These are phyloP conservation scores for Ctenochaetus hawaiiensis DNA, from an alignment of 2,797 vertebrate species.

Conservation along the genomic window DNA sequence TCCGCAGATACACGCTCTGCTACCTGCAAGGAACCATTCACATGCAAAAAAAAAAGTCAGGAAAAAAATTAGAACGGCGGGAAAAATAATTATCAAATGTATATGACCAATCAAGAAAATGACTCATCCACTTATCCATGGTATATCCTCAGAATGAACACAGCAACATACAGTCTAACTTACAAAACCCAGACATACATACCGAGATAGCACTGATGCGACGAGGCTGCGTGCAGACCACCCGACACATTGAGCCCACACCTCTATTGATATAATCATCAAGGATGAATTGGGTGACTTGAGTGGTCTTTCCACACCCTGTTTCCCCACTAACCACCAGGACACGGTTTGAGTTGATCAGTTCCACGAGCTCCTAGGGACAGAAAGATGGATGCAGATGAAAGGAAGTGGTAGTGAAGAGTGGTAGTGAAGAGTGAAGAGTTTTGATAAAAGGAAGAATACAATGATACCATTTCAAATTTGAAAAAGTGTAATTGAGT, in stretches of 20 bases:
- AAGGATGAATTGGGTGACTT: constrained; percentile 97
- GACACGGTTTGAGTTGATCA: constrained; percentile 90
- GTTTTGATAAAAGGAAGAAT: not conserved
- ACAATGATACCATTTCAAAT: not conserved
- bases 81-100: not conserved
- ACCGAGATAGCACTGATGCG: constrained; percentile 98
- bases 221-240: constrained; percentile 95
- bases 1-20: constrained; percentile 96
- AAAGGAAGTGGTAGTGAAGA: not conserved
- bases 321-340: constrained; percentile 97
- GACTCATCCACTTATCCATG: too few species aligned
- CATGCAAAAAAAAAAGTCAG: not conserved
- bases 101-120: not conserved
- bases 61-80: not conserved
- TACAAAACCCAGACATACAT: constrained; percentile 29
- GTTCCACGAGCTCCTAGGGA: constrained; percentile 89
- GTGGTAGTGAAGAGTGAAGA: too few species aligned
- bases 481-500: not conserved
- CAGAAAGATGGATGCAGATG: not conserved
- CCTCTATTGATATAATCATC: constrained; percentile 92
- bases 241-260: constrained; percentile 90
- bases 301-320: constrained; percentile 97
- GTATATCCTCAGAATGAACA: not conserved
- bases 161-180: not conserved
- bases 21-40: constrained; percentile 83